phyloP scores from a whole-genome alignment of 2,888 invertebrate genomes.

The Calameuta idolon region DNA sequence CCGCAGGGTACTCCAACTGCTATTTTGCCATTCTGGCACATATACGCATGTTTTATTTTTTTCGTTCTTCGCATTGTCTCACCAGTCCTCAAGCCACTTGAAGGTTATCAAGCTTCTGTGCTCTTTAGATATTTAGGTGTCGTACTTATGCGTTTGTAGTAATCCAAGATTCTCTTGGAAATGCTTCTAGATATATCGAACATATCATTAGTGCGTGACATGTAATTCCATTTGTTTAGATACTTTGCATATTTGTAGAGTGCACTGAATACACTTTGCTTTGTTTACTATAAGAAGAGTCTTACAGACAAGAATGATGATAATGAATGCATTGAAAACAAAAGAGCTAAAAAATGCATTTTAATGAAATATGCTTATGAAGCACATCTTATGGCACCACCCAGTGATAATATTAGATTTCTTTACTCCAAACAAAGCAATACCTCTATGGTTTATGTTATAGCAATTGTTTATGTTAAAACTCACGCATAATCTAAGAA shows the following conservation, averaged over 20 bases:
- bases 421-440: not conserved
- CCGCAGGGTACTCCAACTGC: slow-evolving; percentile 57
- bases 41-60: not conserved
- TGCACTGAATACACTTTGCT: not conserved
- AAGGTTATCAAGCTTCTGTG: not conserved
- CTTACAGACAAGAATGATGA: not conserved
- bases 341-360: not conserved
- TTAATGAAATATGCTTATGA: not conserved
- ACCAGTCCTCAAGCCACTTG: not conserved
- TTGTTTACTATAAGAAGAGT: not conserved
- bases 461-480: not conserved
- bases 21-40: slow-evolving; percentile 18
- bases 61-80: not conserved
- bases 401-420: not conserved
- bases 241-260: not conserved
- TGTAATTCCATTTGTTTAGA: not conserved
- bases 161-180: not conserved
- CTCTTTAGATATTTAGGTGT: not conserved
- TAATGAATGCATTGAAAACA: not conserved
- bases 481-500: not conserved
- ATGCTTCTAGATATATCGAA: not conserved
- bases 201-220: not conserved
- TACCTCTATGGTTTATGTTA: not conserved
- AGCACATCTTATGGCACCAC: not conserved
- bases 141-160: not conserved